Percentiles rank a stretch among this genome's conserved stretches.
These are phyloP conservation scores for Vireo altiloquus DNA, from an alignment of 2,113 vertebrate species.

Conservation along the genomic window DNA sequence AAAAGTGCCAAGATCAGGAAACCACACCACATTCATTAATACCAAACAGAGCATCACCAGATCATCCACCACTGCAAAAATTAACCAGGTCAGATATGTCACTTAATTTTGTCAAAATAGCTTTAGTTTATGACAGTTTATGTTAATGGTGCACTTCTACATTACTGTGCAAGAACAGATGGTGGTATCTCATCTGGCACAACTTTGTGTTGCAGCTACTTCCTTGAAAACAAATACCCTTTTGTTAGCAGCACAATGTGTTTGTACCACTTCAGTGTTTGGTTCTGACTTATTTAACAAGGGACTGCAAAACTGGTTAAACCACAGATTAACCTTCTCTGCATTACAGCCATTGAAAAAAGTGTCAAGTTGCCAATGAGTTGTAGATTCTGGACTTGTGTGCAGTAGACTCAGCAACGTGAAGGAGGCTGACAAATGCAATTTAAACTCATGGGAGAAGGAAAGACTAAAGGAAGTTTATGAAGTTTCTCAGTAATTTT, in stretches of 20 bases:
- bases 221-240: background rate
- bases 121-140: background rate
- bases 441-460: background rate
- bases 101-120: background rate
- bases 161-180: background rate
- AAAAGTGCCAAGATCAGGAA: background rate
- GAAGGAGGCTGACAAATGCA: background rate
- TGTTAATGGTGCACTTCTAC: background rate
- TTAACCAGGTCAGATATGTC: background rate
- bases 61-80: background rate
- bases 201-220: background rate
- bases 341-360: background rate
- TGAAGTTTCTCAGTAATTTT: background rate
- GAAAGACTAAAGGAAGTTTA: background rate
- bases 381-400: background rate
- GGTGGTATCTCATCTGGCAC: background rate
- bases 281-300: background rate
- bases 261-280: background rate
- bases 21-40: background rate
- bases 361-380: background rate
- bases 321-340: background rate
- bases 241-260: background rate
- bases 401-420: background rate
- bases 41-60: background rate
- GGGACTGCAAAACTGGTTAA: background rate